Evolutionary conservation across 2,888 invertebrate species (phyloP).

Genomic region (Idaea dimidiata): DNA sequence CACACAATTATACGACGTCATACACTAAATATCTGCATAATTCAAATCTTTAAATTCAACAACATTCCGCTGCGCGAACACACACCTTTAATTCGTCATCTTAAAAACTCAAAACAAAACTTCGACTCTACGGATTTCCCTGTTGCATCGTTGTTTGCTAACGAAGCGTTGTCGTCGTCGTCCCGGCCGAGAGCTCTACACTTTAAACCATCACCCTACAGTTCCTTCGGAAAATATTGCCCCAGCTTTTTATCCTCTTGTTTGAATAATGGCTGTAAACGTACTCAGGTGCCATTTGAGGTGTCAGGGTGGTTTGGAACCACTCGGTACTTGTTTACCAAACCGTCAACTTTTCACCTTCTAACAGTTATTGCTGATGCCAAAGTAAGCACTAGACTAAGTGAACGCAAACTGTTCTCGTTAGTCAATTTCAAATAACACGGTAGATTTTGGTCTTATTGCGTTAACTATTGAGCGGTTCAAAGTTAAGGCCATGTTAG

Average conservation of each 20-base stretch:
- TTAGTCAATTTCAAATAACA: slow-evolving; percentile 25
- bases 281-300: slow-evolving; percentile 74
- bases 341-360: slow-evolving; percentile 75
- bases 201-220: slow-evolving; percentile 78
- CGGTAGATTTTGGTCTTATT: not conserved
- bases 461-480: not conserved
- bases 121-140: slow-evolving; percentile 43
- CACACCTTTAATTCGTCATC: not conserved
- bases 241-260: slow-evolving; percentile 78
- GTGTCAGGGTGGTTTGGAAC: slow-evolving; percentile 71
- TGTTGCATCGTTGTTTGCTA: slow-evolving; percentile 73
- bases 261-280: slow-evolving; percentile 79
- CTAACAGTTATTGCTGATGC: slow-evolving; percentile 69
- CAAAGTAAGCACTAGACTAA: slow-evolving; percentile 69
- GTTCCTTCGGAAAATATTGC: slow-evolving; percentile 78
- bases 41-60: too few species aligned
- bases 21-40: too few species aligned
- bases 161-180: slow-evolving; percentile 73
- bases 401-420: slow-evolving; percentile 52
- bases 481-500: not conserved
- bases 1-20: too few species aligned
- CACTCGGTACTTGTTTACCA: slow-evolving; percentile 75
- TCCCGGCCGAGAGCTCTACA: slow-evolving; percentile 69
- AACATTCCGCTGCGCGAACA: too few species aligned
- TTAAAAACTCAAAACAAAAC: slow-evolving; percentile 7